These are phyloP conservation scores for Peromyscus melanophrys DNA, from an alignment of 2,797 vertebrate genomes.

Conservation along the genomic window DNA sequence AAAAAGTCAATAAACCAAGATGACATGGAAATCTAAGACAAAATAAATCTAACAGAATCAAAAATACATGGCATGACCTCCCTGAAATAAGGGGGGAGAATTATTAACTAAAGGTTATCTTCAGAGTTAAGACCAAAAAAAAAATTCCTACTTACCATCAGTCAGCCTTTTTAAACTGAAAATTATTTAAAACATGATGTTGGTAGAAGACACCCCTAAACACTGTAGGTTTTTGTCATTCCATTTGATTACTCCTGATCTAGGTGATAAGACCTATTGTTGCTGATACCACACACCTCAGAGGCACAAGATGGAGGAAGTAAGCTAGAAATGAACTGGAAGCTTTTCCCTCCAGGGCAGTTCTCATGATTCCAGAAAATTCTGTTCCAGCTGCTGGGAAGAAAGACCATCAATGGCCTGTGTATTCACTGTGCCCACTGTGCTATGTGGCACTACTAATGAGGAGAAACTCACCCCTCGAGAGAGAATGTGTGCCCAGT, in stretches of 20 bases:
- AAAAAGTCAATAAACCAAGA: background rate
- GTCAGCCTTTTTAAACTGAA: background rate
- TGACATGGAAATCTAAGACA: background rate
- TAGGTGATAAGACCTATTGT: background rate
- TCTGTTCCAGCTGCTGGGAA: background rate
- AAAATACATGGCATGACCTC: background rate
- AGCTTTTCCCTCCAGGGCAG: background rate
- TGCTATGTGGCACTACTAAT: background rate
- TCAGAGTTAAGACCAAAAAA: background rate
- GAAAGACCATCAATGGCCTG: too few species aligned
- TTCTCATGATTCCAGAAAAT: background rate
- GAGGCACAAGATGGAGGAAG: background rate
- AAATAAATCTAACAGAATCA: background rate
- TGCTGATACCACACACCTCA: background rate
- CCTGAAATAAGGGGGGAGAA: background rate
- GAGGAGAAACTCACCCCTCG: background rate
- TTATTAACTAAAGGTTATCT: background rate
- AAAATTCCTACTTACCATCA: background rate
- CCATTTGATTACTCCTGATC: background rate
- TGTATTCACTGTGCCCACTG: too few species aligned
- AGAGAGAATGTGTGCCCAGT: too few species aligned
- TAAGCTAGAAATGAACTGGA: background rate
- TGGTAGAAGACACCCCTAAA: background rate
- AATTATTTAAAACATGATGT: background rate
- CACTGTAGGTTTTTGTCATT: background rate